Base-by-base conservation (phyloP, 2,888 invertebrate genomes). In the Drosophila vallismaia region DNA sequence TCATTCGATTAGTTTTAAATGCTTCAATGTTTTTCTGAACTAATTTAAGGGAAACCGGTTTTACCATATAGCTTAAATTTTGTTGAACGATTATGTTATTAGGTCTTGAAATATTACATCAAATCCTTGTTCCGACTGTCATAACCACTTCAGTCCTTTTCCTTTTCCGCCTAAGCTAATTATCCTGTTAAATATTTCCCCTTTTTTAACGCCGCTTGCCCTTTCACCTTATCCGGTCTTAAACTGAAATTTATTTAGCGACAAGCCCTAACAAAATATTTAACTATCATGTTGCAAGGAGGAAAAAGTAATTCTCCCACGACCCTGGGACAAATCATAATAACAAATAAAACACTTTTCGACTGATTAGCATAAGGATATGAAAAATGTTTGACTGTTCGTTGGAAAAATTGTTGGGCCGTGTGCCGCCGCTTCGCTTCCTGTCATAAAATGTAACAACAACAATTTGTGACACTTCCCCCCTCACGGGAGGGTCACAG, bases 281-380 rank as follows among this genome's bases (percentile, higher is more conserved):
- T 79, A 71, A 62, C 62, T 75, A 72, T 71, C 70, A 53, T 67
- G 73, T 58, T 54, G 62, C 33, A 12, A 10, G 49, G 28, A 42
- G 6, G 62, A 50, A 31, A 67, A 56, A 49, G 19, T 55, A 56
- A 10, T 64, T 60, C 75, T 76, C 71, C 59, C 83, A 75, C 79
- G 70, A 63, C 56, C 49, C 29, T 44, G 31, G 55, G 63, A 58
- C 60, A 69, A 55, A 50, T 70, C 59, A 44, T 44, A 44, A 67
- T 45, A 44, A 29, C 46, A 64, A 66, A 58, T 59, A 46, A 62
- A 72, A 60, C 78, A 70, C 64, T 71, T 70, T 29, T 50, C 56
- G 46, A 64, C 77, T 74, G 79, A 79, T 82, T 82, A 82, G 83
- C 82, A 86, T 86, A 86, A 71, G 82, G 86, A 82, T 86, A 86